phyloP scores from a whole-genome alignment of 35 echinoderm and acorn worm species.

The Strongylocentrotus purpuratus region DNA sequence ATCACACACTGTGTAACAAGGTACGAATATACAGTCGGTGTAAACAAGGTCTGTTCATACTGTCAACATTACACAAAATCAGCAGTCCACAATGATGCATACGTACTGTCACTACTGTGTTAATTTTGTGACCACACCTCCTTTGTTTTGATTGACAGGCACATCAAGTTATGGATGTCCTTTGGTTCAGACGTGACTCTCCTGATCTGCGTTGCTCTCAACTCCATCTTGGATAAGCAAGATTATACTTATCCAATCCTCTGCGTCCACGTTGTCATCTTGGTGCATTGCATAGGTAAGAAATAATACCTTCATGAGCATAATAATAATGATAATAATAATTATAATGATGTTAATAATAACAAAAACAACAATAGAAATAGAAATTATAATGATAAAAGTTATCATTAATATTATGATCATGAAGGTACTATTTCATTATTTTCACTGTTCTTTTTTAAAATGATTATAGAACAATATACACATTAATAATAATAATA shows the following conservation, averaged over 20 bases:
- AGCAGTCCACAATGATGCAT: too few species aligned
- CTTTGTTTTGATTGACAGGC: neutral
- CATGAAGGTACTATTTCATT: too few species aligned
- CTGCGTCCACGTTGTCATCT: neutral
- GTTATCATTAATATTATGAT: too few species aligned
- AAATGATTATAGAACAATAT: too few species aligned
- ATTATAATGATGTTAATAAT: neutral
- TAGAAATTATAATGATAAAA: neutral
- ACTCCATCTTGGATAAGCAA: neutral
- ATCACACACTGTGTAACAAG: too few species aligned
- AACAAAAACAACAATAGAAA: neutral
- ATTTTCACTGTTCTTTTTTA: too few species aligned
- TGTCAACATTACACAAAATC: too few species aligned
- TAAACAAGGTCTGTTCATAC: too few species aligned
- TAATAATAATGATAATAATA: neutral
- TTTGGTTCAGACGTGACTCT: neutral
- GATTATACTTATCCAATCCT: neutral
- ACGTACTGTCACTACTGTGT: too few species aligned
- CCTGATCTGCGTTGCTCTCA: neutral
- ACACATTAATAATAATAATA: too few species aligned
- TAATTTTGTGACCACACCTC: too few species aligned
- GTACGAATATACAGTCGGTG: too few species aligned
- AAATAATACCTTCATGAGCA: neutral
- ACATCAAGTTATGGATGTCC: constrained; percentile 23
- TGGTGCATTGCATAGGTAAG: neutral